A percentile compares a stretch with the other conserved stretches of the same genome.
These are phyloP conservation scores for Anableps anableps DNA, from an alignment of 2,797 vertebrate species.

Conservation along the genomic window DNA sequence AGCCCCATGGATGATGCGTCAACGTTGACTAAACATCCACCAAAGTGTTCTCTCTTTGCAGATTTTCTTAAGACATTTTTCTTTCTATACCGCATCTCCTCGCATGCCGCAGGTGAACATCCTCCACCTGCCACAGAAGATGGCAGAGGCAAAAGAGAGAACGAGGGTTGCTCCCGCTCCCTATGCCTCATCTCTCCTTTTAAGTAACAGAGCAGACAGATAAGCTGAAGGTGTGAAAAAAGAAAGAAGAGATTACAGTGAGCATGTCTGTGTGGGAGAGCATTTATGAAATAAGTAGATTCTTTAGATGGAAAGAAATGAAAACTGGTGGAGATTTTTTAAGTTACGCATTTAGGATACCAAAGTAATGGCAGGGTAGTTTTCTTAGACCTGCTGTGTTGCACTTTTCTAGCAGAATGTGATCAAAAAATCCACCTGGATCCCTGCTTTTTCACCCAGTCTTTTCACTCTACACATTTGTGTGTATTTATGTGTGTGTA, in stretches of 20 bases:
- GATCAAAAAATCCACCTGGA: constrained; percentile 62
- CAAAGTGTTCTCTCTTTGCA: constrained; percentile 15
- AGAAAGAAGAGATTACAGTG: constrained; percentile 21
- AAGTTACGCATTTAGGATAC: background rate
- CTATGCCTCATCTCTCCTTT: constrained; percentile 36
- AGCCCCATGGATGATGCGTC: constrained; percentile 44
- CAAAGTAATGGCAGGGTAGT: constrained; percentile 28
- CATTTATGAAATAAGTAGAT: constrained; percentile 43
- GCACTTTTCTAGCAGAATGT: constrained; percentile 51
- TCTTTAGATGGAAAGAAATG: constrained; percentile 22
- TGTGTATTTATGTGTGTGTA: background rate
- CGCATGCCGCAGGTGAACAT: constrained; percentile 58
- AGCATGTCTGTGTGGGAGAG: constrained; percentile 36
- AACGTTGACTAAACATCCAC: constrained; percentile 38
- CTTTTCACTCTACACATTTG: constrained; percentile 2
- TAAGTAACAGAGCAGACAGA: constrained; percentile 33
- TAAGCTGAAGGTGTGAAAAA: constrained; percentile 30
- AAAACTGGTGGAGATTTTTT: background rate
- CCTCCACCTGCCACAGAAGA: constrained; percentile 32
- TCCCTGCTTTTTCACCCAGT: constrained; percentile 28
- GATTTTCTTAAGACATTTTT: constrained; percentile 26
- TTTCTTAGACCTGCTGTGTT: constrained; percentile 48
- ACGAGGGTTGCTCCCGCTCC: constrained; percentile 33
- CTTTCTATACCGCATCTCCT: constrained; percentile 46
- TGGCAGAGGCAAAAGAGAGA: constrained; percentile 23